Evolutionary conservation across 2,113 vertebrate species (phyloP).

Genomic region (Coregonus clupeaformis): DNA sequence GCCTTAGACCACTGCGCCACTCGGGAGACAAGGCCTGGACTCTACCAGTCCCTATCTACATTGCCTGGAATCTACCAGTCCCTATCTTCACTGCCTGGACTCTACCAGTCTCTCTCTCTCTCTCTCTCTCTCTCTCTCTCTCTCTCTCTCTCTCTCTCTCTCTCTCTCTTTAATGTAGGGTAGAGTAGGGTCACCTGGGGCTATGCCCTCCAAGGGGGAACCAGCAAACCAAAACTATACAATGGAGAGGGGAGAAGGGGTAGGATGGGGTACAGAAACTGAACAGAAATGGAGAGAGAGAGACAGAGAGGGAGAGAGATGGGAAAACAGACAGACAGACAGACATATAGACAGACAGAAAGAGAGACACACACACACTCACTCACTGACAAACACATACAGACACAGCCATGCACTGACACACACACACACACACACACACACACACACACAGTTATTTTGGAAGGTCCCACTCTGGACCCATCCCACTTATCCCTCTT

Average conservation of each 20-base stretch:
- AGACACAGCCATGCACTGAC: conserved; percentile 14
- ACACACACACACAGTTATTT: conserved; percentile 51
- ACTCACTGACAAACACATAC: conserved; percentile 24
- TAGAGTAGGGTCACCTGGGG: conserved; percentile 49
- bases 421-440: conserved; percentile 15
- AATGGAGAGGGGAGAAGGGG: background rate
- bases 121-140: background rate
- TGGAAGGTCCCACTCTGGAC: conserved; percentile 55
- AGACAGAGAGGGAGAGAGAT: background rate
- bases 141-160: background rate
- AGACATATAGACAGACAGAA: conserved; percentile 24
- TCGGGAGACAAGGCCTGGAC: no score
- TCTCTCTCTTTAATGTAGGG: conserved; percentile 47
- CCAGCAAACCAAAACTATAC: background rate
- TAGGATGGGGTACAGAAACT: no score
- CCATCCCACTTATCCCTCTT: conserved; percentile 58
- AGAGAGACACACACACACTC: conserved; percentile 21
- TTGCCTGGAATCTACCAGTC: no score
- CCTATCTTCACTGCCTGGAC: no score
- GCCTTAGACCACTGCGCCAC: no score
- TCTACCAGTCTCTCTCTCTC: background rate
- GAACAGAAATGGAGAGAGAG: background rate
- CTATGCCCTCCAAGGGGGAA: conserved; percentile 27
- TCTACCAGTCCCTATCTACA: no score
- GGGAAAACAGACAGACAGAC: conserved; percentile 19